These are phyloP conservation scores for Oncopeltus fasciatus DNA, from an alignment of 1,140 invertebrate species.

Conservation along the genomic window DNA sequence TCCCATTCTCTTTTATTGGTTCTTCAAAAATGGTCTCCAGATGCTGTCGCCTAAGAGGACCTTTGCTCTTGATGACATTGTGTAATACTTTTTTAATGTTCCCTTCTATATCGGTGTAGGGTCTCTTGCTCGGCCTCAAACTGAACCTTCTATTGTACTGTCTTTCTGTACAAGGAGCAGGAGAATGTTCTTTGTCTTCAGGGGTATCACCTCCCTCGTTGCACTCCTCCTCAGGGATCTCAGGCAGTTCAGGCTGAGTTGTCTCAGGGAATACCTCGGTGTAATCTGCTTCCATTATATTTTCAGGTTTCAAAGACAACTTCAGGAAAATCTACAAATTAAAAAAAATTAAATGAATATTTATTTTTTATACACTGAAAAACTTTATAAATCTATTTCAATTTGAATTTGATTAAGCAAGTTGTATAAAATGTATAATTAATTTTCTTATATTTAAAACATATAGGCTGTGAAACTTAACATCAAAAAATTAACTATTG, in stretches of 20 bases:
- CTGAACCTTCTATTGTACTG: not conserved
- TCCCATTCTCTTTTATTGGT: conserved; percentile 1
- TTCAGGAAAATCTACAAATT: no score
- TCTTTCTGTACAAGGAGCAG: not conserved
- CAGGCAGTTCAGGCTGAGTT: not conserved
- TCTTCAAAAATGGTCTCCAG: conserved; percentile 3
- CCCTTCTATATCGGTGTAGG: not conserved
- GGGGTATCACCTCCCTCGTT: not conserved
- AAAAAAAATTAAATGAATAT: not conserved
- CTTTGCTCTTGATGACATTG: not conserved
- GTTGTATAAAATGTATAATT: not conserved
- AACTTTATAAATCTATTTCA: no score
- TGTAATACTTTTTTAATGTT: conserved; percentile 2
- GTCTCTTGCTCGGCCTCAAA: not conserved
- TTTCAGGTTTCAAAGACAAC: not conserved
- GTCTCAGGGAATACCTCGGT: not conserved
- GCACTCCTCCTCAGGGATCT: not conserved
- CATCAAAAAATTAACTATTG: not conserved
- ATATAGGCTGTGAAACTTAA: not conserved
- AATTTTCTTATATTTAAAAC: not conserved
- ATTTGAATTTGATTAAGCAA: no score
- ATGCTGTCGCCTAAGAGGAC: not conserved
- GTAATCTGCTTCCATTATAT: not conserved
- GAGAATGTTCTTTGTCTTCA: not conserved
- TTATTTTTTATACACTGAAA: not conserved